These are phyloP conservation scores for Chelonus formosanus DNA, from an alignment of 2,888 invertebrate species.

Conservation along the genomic window DNA sequence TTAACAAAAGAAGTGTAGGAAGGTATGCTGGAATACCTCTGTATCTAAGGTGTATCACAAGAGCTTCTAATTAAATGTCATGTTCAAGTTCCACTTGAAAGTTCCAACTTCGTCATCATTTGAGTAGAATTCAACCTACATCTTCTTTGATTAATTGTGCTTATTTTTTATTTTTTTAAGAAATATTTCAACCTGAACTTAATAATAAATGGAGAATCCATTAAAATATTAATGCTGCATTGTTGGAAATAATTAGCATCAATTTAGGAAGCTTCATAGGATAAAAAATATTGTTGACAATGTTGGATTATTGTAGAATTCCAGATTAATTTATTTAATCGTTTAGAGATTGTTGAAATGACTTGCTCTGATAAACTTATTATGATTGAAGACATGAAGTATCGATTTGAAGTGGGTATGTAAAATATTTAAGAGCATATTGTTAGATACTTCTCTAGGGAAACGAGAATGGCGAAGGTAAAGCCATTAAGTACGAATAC, in stretches of 20 bases:
- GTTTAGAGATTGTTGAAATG: too few relatives aligned
- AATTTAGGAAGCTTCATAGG: constrained; percentile 8
- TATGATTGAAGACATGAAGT: not conserved
- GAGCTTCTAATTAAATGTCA: constrained; percentile 39
- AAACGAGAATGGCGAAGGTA: constrained; percentile 15
- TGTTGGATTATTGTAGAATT: too few relatives aligned
- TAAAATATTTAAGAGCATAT: not conserved
- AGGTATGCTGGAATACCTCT: constrained; percentile 23
- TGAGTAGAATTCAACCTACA: constrained; percentile 13
- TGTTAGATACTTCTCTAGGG: not conserved
- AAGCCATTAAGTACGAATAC: constrained; percentile 18
- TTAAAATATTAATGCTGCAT: not conserved
- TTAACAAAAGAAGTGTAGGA: constrained; percentile 17
- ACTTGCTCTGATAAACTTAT: too few relatives aligned
- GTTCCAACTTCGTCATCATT: constrained; percentile 10
- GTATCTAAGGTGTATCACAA: constrained; percentile 35
- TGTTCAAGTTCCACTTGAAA: constrained; percentile 24
- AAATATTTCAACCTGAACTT: constrained; percentile 9
- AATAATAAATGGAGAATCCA: not conserved
- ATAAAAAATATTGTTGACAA: too few relatives aligned
- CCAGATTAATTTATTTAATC: too few relatives aligned
- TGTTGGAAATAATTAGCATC: not conserved
- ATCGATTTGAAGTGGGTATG: not conserved
- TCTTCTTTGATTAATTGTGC: too few relatives aligned
- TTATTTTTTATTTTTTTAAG: constrained; percentile 18